These are phyloP conservation scores for Drosophila fungiperda DNA, from an alignment of 2,888 invertebrate genomes.

Conservation along the genomic window DNA sequence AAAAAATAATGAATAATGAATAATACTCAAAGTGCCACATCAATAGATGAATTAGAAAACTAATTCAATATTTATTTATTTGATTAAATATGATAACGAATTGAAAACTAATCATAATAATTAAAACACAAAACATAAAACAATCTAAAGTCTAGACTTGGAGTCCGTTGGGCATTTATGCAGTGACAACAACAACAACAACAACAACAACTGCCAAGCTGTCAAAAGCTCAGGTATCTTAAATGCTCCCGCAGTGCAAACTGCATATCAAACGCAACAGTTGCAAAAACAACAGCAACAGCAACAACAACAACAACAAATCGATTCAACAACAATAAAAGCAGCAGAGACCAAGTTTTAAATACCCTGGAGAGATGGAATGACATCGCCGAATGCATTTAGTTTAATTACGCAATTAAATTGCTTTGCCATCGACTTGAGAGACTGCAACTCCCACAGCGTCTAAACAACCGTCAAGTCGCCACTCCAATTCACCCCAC, in stretches of 20 bases:
- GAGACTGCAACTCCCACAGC: constrained; percentile 29
- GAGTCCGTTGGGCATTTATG: constrained; percentile 21
- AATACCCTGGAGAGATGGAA: constrained; percentile 22
- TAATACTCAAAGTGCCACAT: constrained; percentile 23
- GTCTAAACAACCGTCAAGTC: constrained; percentile 7
- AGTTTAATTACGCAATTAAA: constrained; percentile 61
- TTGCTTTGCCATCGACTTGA: constrained; percentile 24
- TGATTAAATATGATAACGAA: background rate
- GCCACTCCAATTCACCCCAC: background rate
- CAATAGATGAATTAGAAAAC: background rate
- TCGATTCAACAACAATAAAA: background rate
- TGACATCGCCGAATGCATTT: constrained; percentile 33
- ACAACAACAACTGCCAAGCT: constrained; percentile 25
- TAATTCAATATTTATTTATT: background rate
- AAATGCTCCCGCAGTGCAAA: constrained; percentile 23
- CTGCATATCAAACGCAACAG: constrained; percentile 20
- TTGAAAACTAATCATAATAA: constrained; percentile 13
- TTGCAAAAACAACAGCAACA: background rate
- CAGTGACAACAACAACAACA: constrained; percentile 20
- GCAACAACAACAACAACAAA: background rate
- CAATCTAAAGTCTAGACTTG: constrained; percentile 15
- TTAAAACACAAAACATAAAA: constrained; percentile 7
- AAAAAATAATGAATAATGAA: constrained; percentile 1
- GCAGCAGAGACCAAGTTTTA: constrained; percentile 13
- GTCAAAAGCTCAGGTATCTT: constrained; percentile 16